A percentile compares a stretch with the other conserved stretches of the same genome.
These are phyloP conservation scores for Cryptotermes secundus DNA, from an alignment of 1,140 invertebrate genomes.

Conservation along the genomic window DNA sequence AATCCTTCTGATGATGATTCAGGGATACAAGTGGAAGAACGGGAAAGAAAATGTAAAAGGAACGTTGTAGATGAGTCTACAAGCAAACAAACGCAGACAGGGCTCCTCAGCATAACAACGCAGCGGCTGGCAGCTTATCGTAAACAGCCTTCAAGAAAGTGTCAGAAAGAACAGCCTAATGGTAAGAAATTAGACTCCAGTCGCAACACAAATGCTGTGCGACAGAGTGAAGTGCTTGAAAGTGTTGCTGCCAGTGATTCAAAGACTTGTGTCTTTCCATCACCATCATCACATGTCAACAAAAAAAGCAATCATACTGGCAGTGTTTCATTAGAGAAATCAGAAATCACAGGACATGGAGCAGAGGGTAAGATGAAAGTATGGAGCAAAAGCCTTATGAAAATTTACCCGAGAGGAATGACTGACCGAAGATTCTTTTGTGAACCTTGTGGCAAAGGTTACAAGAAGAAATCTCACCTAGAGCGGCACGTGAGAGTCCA, in stretches of 20 bases:
- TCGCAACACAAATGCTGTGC: neutral
- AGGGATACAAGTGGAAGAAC: neutral
- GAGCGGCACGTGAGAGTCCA: conserved; percentile 47
- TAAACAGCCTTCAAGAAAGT: neutral
- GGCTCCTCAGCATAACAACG: neutral
- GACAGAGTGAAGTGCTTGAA: neutral
- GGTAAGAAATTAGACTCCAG: neutral
- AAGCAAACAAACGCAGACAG: neutral
- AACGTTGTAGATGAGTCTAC: neutral
- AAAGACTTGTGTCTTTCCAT: too few relatives aligned
- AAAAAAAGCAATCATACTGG: neutral
- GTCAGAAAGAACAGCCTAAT: neutral
- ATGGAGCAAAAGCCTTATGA: conserved; percentile 15
- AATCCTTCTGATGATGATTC: neutral
- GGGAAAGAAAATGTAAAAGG: neutral
- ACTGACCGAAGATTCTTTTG: conserved; percentile 42
- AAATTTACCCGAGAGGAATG: conserved; percentile 19
- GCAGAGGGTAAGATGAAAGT: neutral
- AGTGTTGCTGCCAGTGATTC: neutral
- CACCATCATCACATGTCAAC: too few relatives aligned
- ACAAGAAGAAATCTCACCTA: conserved; percentile 50
- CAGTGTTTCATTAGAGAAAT: neutral
- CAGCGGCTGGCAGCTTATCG: neutral
- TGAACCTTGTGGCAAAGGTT: conserved; percentile 43
- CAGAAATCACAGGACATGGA: neutral